phyloP scores from a whole-genome alignment of 2,113 vertebrate genomes.

The Odocoileus virginianus region DNA sequence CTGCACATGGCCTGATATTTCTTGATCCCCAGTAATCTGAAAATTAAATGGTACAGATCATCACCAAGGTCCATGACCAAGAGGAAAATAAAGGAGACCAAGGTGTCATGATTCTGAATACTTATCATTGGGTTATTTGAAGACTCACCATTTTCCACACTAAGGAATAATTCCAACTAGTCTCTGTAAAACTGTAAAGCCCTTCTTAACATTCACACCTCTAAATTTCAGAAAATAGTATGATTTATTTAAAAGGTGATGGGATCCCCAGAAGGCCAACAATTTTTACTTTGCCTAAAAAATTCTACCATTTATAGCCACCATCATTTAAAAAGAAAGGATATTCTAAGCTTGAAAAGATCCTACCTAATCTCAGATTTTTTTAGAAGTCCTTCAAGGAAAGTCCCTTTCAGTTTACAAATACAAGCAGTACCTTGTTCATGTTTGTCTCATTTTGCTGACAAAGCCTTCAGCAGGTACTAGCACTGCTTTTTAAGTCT shows the following conservation, averaged over 20 bases:
- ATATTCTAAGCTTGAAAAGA: background rate
- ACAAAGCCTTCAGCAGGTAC: background rate
- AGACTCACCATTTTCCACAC: background rate
- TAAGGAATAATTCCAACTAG: background rate
- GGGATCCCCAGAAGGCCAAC: background rate
- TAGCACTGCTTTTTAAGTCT: background rate
- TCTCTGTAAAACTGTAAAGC: background rate
- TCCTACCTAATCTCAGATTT: background rate
- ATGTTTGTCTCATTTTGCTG: background rate
- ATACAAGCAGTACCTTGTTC: fast-evolving
- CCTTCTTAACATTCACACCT: background rate
- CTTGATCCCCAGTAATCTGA: background rate
- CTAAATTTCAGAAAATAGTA: background rate
- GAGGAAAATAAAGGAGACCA: background rate
- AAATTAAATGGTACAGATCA: background rate
- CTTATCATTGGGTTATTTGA: background rate
- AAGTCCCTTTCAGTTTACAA: background rate
- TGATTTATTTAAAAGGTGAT: background rate
- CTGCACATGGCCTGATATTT: background rate
- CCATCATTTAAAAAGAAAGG: background rate
- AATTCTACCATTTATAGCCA: background rate
- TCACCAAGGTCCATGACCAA: background rate
- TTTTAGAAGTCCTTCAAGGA: background rate
- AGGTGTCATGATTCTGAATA: background rate
- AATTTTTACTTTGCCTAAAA: background rate